Percentiles rank a stretch among this genome's conserved stretches.
Conservation (phyloP, 2,888 invertebrate genomes). For the Cephus runcator region DNA sequence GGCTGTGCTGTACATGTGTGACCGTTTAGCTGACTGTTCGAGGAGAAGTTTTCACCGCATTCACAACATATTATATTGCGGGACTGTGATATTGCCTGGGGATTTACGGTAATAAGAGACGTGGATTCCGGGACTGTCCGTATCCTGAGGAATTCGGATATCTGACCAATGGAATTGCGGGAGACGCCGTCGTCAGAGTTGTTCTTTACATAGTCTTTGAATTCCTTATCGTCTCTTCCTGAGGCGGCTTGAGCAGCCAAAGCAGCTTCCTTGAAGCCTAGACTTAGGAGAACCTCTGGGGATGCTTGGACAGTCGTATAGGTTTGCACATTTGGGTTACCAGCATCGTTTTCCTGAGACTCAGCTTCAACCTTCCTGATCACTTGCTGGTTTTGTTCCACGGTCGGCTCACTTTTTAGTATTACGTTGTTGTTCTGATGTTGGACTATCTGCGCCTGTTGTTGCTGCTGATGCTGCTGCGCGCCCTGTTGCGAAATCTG, state of each 20-base stretch:
- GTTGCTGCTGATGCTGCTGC: conserved; percentile 42
- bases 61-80: conserved; percentile 54
- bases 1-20: conserved; percentile 49
- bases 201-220: conserved; percentile 52
- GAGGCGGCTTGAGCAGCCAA: conserved; percentile 43
- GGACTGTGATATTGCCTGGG: conserved; percentile 54
- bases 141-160: conserved; percentile 60
- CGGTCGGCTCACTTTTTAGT: conserved; percentile 45
- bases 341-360: conserved; percentile 47
- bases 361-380: conserved; percentile 53
- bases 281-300: conserved; percentile 59
- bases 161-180: conserved; percentile 59
- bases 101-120: conserved; percentile 57
- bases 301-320: conserved; percentile 56
- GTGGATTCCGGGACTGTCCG: conserved; percentile 53
- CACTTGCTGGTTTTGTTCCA: conserved; percentile 49
- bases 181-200: conserved; percentile 52
- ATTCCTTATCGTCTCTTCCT: conserved; percentile 56
- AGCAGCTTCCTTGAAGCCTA: conserved; percentile 55
- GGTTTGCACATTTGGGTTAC: conserved; percentile 49
- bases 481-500: conserved; percentile 42
- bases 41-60: conserved; percentile 59
- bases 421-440: conserved; percentile 57
- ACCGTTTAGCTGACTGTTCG: conserved; percentile 50
- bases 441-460: conserved; percentile 32